Base-by-base conservation (phyloP, 64 coral and sea anemone species). In the Trachythela sp. region DNA sequence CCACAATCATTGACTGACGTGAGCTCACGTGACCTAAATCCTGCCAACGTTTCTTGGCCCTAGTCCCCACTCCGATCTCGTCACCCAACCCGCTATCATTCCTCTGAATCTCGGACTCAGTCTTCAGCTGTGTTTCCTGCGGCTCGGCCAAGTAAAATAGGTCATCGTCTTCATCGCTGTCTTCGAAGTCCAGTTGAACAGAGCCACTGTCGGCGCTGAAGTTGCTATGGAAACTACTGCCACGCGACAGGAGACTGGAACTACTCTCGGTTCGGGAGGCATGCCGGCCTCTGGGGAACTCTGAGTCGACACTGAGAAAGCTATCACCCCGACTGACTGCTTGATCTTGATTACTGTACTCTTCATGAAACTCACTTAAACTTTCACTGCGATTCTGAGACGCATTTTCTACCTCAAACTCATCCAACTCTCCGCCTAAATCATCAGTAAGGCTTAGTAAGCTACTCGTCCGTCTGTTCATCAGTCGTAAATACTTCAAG, bases 171-270 rank as follows among this genome's bases (percentile, higher is more conserved):
- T 90, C 77, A 6, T 90, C 85, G 51, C 71, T 85, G 36, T 68
- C 56, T 11, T 85, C 70, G 13, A 91, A 80, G 29, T 97, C 95
- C 17, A 70, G 43, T 42, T 97, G 93, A 51, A 91, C 91, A 35
- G 95, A 97, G 27, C 95, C 95, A 77, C 95, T 97, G 87, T 97
- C 95, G 88, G 91, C 91, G 75, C 95, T 97, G 52, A 91, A 42
- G 89, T 92, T 94, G 87, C 95, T 97, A 91, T 97, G 91, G 86
- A 97, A 97, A 90, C 95, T 97, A 26, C 56, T 64, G 56, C 56
- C 56, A n/a, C 56, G 56, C 22, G 56, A 64, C 26, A 64, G 26
- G 56, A 64, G 56, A 64, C 56, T 64, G 56, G 18, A 64, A 64
- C 56, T 64, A 64, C 56, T 64, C 56, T 64, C 56, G 56, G 56